These are phyloP conservation scores for Dryoscopus gambensis DNA, from an alignment of 2,113 vertebrate species.

Conservation along the genomic window DNA sequence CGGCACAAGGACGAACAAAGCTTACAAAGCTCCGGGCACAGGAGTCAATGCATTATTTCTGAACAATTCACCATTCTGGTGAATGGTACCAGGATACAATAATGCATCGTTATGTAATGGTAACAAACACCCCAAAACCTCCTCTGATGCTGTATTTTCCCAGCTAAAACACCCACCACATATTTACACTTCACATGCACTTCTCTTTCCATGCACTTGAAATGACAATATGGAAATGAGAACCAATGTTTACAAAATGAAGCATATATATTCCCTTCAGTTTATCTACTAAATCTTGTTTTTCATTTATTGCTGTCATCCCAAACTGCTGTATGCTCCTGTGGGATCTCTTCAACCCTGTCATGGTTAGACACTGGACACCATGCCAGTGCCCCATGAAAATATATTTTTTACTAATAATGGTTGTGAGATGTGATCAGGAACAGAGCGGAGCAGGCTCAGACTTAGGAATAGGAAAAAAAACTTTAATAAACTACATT, in stretches of 20 bases:
- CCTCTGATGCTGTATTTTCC: background rate
- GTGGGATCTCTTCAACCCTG: background rate
- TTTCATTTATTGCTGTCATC: background rate
- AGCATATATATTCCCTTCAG: background rate
- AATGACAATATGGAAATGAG: background rate
- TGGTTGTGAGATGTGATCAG: too few relatives aligned
- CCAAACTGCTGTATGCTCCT: background rate
- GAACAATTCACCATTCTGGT: background rate
- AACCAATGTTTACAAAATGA: background rate
- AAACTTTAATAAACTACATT: too few relatives aligned
- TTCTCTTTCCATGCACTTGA: background rate
- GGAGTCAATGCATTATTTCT: rapidly evolving
- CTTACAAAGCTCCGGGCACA: background rate
- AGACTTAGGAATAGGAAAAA: too few relatives aligned
- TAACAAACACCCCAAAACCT: background rate
- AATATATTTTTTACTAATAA: too few relatives aligned
- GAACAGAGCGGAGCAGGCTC: too few relatives aligned
- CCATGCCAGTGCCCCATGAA: too few relatives aligned
- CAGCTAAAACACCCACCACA: background rate
- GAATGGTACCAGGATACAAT: background rate
- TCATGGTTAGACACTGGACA: too few relatives aligned
- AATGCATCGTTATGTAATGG: background rate
- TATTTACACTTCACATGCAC: background rate
- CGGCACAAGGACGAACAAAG: background rate
- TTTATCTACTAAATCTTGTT: background rate